These are phyloP conservation scores for Hyposoter dolosus DNA, from an alignment of 2,888 invertebrate species.

Conservation along the genomic window DNA sequence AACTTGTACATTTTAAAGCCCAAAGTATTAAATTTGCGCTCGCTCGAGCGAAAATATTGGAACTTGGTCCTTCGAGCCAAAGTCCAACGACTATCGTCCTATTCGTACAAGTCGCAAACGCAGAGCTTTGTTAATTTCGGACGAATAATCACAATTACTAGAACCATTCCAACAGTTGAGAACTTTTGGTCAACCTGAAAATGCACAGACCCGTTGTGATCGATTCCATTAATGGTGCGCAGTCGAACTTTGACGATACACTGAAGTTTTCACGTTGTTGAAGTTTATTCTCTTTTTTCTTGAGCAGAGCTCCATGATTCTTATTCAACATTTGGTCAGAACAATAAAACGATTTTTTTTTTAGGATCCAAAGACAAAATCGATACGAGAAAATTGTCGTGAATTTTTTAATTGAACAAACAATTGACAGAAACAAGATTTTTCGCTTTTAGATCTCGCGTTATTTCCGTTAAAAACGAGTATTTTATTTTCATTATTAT, in stretches of 20 bases:
- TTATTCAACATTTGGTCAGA: too few relatives aligned
- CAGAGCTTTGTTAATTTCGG: not conserved
- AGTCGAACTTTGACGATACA: too few relatives aligned
- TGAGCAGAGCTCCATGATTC: too few relatives aligned
- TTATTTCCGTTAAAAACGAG: not conserved
- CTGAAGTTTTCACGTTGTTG: too few relatives aligned
- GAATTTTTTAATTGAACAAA: too few relatives aligned
- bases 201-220: not conserved
- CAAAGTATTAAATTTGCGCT: not conserved
- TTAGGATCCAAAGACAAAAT: too few relatives aligned
- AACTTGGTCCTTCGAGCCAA: not conserved
- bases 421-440: too few relatives aligned
- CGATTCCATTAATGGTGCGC: not conserved
- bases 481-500: not conserved
- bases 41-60: conserved; percentile 3
- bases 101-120: not conserved
- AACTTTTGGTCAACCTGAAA: not conserved
- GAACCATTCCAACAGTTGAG: not conserved
- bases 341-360: too few relatives aligned
- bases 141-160: not conserved
- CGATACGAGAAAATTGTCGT: too few relatives aligned
- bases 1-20: not conserved
- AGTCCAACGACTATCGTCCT: not conserved
- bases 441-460: not conserved
- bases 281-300: too few relatives aligned